These are phyloP conservation scores for Lerista edwardsae DNA, from an alignment of 2,797 vertebrate genomes.

Conservation along the genomic window DNA sequence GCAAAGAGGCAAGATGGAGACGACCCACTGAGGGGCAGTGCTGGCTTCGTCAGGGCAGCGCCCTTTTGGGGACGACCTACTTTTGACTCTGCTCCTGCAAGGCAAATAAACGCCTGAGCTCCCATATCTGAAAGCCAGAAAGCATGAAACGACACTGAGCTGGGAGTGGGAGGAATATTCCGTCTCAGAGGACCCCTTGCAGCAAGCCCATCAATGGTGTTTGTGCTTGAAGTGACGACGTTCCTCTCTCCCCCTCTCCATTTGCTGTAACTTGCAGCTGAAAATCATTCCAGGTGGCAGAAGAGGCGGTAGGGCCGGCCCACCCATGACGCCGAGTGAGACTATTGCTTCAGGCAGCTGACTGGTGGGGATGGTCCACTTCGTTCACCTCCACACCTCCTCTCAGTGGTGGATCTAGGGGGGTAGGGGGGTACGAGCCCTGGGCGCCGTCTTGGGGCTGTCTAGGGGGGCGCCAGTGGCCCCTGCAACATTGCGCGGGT, in stretches of 20 bases:
- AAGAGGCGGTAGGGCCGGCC: neutral
- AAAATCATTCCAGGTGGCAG: rapidly evolving
- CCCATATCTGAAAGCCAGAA: slow-evolving; percentile 55
- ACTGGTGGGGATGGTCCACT: too few relatives aligned
- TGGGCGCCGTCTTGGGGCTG: too few relatives aligned
- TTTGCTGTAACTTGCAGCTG: neutral
- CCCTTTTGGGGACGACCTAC: slow-evolving; percentile 17
- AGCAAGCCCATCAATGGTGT: slow-evolving; percentile 50
- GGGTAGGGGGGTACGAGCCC: too few relatives aligned
- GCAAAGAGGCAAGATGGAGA: slow-evolving; percentile 35
- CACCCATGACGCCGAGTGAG: too few relatives aligned
- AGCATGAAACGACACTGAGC: slow-evolving; percentile 46
- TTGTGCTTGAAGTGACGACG: neutral
- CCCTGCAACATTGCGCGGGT: too few relatives aligned
- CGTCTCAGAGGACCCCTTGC: slow-evolving; percentile 28
- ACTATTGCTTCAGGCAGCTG: too few relatives aligned
- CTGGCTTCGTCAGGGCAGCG: neutral
- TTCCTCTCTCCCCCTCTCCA: neutral
- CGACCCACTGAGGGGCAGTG: slow-evolving; percentile 9
- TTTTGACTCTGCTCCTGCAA: slow-evolving; percentile 26
- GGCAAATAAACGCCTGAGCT: slow-evolving; percentile 52
- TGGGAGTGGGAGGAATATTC: slow-evolving; percentile 47
- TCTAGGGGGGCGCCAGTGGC: too few relatives aligned
- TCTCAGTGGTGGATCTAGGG: too few relatives aligned
- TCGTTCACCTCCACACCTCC: too few relatives aligned